Base-by-base conservation (phyloP, 1,140 invertebrate species). In the Hycleus cichorii region DNA sequence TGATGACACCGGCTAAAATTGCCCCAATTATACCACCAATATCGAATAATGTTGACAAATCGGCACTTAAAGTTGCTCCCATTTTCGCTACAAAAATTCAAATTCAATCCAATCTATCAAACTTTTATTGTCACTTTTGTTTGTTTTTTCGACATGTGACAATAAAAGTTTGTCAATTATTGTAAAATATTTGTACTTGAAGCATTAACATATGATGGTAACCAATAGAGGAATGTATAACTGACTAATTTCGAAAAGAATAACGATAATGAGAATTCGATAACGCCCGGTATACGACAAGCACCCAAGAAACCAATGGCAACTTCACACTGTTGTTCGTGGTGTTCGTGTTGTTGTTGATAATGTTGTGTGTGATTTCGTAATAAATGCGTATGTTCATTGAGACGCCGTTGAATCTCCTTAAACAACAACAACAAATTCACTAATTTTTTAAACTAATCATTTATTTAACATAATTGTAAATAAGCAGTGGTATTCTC, bases 181-280 rank as follows among this genome's bases (percentile, higher is more conserved):
- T 18, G 1, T 1, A 18, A 18, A 18, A 18, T 18, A 18, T 18
- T 18, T 18, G 18, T 72, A 95, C 93, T 90, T 58, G 89, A 89
- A 51, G 80, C 77, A 47, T 85, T 83, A 50, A 98, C 93, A 66
- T 97, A 98, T 10, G 87, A 75, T 46, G 95, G 95, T 62, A 98
- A 78, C 95, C 95, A 98, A 73, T 90, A 97, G 8, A 98, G 82
- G 76, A 98, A 98, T 54, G 95, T 97, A 71, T 98, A 98, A 71
- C 90, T 94, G 50, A 98, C 94, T 4, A 97, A 80, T 76, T 98
- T 98, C n/a, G 93, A 90, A 76, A 98, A 98, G 74, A 98, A 97
- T 38, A 98, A 78, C 39, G 90, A 93, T 2, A 97, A 70, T 0
- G 95, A 94, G 78, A 92, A 98, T 75, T 97, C 95, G 3, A 95